Conservation (phyloP, 2,888 invertebrate genomes). For the Pyrocoelia pectoralis region DNA sequence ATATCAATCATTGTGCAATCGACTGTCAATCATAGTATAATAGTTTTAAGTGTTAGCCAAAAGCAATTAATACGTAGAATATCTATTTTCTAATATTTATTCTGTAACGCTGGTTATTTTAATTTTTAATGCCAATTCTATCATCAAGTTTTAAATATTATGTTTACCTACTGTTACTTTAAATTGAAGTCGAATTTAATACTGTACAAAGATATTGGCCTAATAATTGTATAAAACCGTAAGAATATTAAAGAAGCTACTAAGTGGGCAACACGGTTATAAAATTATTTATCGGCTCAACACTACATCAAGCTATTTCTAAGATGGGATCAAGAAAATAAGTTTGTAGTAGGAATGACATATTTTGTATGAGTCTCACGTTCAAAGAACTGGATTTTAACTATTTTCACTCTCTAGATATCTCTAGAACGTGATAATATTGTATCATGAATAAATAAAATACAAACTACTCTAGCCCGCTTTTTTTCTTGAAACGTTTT, state of each 20-base stretch:
- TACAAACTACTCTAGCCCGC: background rate
- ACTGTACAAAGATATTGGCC: constrained; percentile 7
- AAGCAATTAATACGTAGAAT: constrained; percentile 12
- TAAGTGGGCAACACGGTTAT: background rate
- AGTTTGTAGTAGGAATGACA: constrained; percentile 23
- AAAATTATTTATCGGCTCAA: constrained; percentile 14
- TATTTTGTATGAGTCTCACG: constrained; percentile 22
- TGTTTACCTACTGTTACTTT: background rate
- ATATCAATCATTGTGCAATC: constrained; percentile 30
- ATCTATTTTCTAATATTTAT: constrained; percentile 18
- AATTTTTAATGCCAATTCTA: background rate
- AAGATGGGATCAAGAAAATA: constrained; percentile 32
- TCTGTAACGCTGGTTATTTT: background rate
- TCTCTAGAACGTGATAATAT: constrained; percentile 7
- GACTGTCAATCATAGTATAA: constrained; percentile 28
- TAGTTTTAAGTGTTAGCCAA: constrained; percentile 29
- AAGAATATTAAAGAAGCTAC: background rate
- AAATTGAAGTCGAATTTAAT: background rate
- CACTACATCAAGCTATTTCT: constrained; percentile 22
- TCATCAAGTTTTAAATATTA: too few relatives aligned
- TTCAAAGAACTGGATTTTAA: background rate
- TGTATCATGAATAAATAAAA: background rate
- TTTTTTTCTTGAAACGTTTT: background rate
- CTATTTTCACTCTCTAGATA: constrained; percentile 4
- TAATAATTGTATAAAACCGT: constrained; percentile 5